phyloP scores from a whole-genome alignment of 2,113 vertebrate genomes.

The Dicrurus megarhynchus region DNA sequence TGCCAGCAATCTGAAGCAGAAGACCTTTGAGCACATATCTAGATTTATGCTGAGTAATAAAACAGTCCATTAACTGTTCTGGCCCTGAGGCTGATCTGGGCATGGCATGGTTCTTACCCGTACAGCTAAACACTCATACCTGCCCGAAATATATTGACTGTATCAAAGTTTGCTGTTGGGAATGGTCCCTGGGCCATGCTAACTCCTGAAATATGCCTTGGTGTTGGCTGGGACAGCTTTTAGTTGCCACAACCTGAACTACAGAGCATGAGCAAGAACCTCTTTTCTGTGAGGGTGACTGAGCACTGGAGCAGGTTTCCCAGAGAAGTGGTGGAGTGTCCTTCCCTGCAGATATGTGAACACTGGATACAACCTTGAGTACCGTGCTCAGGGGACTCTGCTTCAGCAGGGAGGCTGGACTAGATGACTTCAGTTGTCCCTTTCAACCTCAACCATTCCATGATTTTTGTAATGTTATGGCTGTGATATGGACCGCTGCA shows the following conservation, averaged over 20 bases:
- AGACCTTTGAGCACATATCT: not conserved
- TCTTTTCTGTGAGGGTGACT: not conserved
- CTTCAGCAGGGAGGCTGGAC: not conserved
- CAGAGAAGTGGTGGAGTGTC: not conserved
- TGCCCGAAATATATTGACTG: not conserved
- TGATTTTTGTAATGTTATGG: not conserved
- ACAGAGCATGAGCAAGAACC: not conserved
- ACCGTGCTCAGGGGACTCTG: accelerated
- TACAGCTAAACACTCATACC: not conserved
- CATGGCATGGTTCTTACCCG: not conserved
- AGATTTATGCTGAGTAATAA: not conserved
- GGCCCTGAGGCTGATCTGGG: not conserved
- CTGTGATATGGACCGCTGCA: not conserved
- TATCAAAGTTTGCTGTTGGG: not conserved
- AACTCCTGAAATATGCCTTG: not conserved
- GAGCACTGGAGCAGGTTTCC: not conserved
- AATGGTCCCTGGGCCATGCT: not conserved
- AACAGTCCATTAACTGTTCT: not conserved
- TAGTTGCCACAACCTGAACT: not conserved
- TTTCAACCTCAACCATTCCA: not conserved
- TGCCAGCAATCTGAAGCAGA: not conserved
- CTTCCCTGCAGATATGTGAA: not conserved
- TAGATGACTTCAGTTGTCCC: not conserved
- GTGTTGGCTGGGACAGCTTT: not conserved
- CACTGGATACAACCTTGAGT: not conserved